Base-by-base conservation (phyloP, 2,888 invertebrate species). In the Notocelia uddmanniana region DNA sequence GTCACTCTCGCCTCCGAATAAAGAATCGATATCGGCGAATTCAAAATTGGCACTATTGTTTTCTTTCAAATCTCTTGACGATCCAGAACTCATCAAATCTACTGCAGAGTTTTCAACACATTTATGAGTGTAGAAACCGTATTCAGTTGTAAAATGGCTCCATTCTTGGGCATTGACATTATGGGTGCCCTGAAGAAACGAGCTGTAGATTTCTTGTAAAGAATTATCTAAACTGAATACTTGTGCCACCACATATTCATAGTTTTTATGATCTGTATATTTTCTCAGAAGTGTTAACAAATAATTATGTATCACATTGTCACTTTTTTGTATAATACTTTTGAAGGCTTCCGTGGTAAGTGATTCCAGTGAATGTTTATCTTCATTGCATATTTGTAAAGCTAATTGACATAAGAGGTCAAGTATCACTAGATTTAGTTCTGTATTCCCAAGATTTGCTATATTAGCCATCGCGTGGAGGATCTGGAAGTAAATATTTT, bases 11-110 rank as follows among this genome's bases (percentile, higher is more conserved):
- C 76, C 76, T 52, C 83, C 85, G 75, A 88, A 87, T 52, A 90
- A 74, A 18, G 83, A 79, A 52, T 91, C 88, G 13, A 90, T 81
- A 74, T 91, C 88, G 3, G 82, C 85, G 15, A 91, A 80, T 74
- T 92, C 91, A 69, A 91, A 91, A 77, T 89, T 88, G 31, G 31
- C 31, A 63, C 75, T 82, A 72, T 76, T 81, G 71, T 34, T 57
- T 37, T 50, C 72, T 74, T 11, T 78, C 74, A 68, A 68, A 74
- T 79, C n/a, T 69, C 66, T 34, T 55, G 59, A 34, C 21, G 62
- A 58, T 58, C 74, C 52, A 18, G 69, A 73, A 59, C 59, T 68
- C 34, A 63, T 74, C 23, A 60, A 41, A 15, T 73, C 68, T 26
- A 75, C 68, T 9, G 66, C 71, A 13, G 76, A 62, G 11, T 60